These are phyloP conservation scores for Abrostola tripartita DNA, from an alignment of 2,888 invertebrate genomes.

Conservation along the genomic window DNA sequence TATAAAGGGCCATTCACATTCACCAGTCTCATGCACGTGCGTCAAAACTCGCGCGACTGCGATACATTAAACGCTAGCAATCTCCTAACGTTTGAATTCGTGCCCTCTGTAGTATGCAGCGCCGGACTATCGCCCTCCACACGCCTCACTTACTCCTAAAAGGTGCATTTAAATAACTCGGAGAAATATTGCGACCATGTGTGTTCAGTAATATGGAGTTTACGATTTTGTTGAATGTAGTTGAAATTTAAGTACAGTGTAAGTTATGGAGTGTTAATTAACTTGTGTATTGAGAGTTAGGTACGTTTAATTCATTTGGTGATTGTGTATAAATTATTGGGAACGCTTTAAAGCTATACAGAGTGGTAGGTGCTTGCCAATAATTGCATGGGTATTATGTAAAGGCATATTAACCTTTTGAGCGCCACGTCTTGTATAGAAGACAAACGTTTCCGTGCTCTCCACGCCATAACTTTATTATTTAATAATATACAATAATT, in stretches of 20 bases:
- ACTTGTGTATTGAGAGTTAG: not conserved
- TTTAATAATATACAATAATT: no score
- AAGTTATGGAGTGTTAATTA: not conserved
- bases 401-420: no score
- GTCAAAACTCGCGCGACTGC: constrained; percentile 14
- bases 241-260: not conserved
- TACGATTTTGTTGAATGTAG: not conserved
- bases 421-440: no score
- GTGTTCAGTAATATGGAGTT: not conserved
- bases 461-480: no score
- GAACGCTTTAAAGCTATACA: no score
- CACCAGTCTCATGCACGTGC: not conserved
- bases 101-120: constrained; percentile 5
- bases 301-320: not conserved
- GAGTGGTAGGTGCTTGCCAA: no score
- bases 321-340: not conserved
- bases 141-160: constrained; percentile 23
- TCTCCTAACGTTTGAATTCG: constrained; percentile 16
- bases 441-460: no score
- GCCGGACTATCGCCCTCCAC: constrained; percentile 21
- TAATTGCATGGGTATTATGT: no score
- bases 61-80: constrained; percentile 11
- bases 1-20: not conserved
- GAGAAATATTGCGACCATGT: not conserved
- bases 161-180: constrained; percentile 2